These are phyloP conservation scores for Paramormyrops kingsleyae DNA, from an alignment of 2,113 vertebrate genomes.

Conservation along the genomic window DNA sequence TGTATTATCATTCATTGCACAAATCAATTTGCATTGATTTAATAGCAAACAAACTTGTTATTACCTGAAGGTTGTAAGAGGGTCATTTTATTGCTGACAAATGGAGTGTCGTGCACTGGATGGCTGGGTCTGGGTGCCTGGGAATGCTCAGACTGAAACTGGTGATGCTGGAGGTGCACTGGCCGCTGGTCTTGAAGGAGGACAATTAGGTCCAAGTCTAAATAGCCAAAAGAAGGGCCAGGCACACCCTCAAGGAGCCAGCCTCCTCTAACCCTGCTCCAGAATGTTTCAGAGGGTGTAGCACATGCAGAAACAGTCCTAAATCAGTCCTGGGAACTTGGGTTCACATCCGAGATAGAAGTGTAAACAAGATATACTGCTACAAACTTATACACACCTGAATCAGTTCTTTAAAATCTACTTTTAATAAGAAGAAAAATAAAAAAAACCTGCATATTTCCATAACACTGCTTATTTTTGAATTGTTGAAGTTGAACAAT, in stretches of 20 bases:
- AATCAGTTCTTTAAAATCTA: neutral
- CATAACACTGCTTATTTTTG: neutral
- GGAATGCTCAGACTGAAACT: neutral
- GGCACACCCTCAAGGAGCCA: neutral
- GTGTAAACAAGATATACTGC: neutral
- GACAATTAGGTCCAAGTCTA: neutral
- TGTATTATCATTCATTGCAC: conserved; percentile 36
- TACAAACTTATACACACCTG: neutral
- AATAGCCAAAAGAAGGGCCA: neutral
- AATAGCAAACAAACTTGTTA: conserved; percentile 35
- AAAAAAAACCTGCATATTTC: neutral
- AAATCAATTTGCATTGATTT: conserved; percentile 26
- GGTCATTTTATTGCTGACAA: conserved; percentile 11
- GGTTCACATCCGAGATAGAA: neutral
- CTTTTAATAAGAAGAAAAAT: neutral
- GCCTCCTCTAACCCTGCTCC: neutral
- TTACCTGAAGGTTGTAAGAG: conserved; percentile 35
- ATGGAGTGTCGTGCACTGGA: neutral
- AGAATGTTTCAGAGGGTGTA: neutral
- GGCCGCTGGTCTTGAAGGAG: neutral
- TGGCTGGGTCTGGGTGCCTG: neutral
- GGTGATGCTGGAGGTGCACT: neutral
- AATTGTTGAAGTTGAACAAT: neutral
- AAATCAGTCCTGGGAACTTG: neutral
- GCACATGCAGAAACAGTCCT: neutral